Percentiles rank a stretch among this genome's conserved stretches.
Conservation (phyloP, 2,888 invertebrate genomes). For the Ormyrus pomaceus region DNA sequence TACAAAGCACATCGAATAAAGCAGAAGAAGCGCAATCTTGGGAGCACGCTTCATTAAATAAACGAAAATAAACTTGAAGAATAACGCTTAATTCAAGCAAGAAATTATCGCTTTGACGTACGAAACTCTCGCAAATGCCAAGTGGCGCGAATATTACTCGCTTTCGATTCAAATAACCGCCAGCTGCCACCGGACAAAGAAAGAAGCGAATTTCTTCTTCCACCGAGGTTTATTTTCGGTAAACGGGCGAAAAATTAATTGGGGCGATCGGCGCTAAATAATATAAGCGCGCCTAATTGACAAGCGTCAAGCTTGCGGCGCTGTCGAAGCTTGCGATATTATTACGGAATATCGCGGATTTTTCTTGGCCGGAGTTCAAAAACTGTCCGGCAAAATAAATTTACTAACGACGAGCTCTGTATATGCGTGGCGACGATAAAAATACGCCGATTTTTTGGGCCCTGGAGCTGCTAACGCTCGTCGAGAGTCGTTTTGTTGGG, state of each 20-base stretch:
- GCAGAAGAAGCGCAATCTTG: no score
- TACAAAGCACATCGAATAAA: no score
- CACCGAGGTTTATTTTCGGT: constrained; percentile 41
- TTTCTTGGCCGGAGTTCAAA: constrained; percentile 54
- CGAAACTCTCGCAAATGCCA: constrained; percentile 4
- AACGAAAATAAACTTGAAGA: no score
- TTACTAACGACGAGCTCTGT: constrained; percentile 20
- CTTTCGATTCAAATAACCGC: constrained; percentile 5
- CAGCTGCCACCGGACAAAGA: neutral
- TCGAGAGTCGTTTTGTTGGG: no score
- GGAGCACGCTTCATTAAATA: no score
- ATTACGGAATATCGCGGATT: constrained; percentile 49
- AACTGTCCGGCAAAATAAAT: constrained; percentile 32
- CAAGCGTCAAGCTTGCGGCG: constrained; percentile 1
- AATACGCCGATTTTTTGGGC: no score
- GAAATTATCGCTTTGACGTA: constrained; percentile 27
- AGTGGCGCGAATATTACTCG: constrained; percentile 17
- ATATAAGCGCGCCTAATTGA: constrained; percentile 40
- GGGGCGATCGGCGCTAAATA: constrained; percentile 19
- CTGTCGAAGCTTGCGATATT: constrained; percentile 34
- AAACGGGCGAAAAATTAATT: constrained; percentile 50
- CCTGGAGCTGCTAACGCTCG: no score
- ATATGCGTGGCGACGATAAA: no score
- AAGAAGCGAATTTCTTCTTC: constrained; percentile 1
- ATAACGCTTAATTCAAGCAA: constrained; percentile 29